Conservation (phyloP, 2,888 invertebrate species). For the Serripes groenlandicus region DNA sequence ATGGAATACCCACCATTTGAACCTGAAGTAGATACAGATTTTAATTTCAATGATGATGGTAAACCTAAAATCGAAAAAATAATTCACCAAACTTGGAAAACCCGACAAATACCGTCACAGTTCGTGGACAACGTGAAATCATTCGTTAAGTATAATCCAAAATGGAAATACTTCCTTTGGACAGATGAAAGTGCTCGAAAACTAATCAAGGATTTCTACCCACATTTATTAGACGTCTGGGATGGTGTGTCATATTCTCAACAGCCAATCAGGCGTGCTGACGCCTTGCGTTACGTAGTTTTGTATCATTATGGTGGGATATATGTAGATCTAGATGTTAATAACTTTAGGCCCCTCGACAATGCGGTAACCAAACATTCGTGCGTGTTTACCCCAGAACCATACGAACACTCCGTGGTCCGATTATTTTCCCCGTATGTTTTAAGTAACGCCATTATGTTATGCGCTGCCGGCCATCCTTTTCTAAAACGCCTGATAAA, state of each 20-base stretch:
- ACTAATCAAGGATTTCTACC: slow-evolving; percentile 65
- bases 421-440: slow-evolving; percentile 69
- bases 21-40: slow-evolving; percentile 22
- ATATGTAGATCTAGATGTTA: slow-evolving; percentile 80
- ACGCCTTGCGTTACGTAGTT: slow-evolving; percentile 79
- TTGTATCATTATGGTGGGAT: slow-evolving; percentile 80
- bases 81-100: slow-evolving; percentile 53
- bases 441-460: slow-evolving; percentile 75
- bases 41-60: neutral
- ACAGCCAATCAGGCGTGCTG: slow-evolving; percentile 74
- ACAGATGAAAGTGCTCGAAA: slow-evolving; percentile 62
- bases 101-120: slow-evolving; percentile 12
- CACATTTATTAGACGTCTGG: slow-evolving; percentile 61
- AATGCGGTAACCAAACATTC: slow-evolving; percentile 67
- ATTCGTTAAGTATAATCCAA: slow-evolving; percentile 67
- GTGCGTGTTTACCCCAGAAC: slow-evolving; percentile 75
- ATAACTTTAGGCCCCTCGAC: slow-evolving; percentile 72
- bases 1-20: slow-evolving; percentile 6
- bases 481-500: slow-evolving; percentile 73
- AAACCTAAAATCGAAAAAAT: slow-evolving; percentile 32
- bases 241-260: slow-evolving; percentile 69
- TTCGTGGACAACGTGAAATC: slow-evolving; percentile 55
- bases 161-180: slow-evolving; percentile 77
- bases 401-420: slow-evolving; percentile 72
- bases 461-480: slow-evolving; percentile 71